These are phyloP conservation scores for Hymenopus coronatus DNA, from an alignment of 2,888 invertebrate genomes.

Conservation along the genomic window DNA sequence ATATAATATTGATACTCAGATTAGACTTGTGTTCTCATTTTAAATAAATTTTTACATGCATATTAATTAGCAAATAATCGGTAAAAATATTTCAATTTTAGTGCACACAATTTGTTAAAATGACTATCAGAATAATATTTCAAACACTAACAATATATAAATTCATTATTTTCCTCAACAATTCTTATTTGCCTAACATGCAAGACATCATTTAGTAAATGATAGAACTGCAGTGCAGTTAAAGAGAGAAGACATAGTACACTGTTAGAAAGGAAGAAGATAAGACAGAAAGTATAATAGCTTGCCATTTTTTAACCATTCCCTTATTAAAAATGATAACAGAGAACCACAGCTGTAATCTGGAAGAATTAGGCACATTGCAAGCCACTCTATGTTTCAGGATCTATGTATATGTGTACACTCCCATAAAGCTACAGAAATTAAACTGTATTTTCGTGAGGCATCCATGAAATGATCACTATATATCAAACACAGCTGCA, in stretches of 20 bases:
- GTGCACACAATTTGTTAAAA: background rate
- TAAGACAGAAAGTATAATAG: background rate
- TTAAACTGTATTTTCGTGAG: background rate
- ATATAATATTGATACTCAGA: too few relatives aligned
- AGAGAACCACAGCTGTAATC: background rate
- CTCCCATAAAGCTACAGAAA: background rate
- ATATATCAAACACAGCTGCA: background rate
- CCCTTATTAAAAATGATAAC: background rate
- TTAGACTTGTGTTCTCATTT: too few relatives aligned
- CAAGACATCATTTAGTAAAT: background rate
- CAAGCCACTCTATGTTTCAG: background rate
- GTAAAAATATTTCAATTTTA: too few relatives aligned
- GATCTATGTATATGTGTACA: background rate
- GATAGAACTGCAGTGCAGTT: background rate
- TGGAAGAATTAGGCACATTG: background rate
- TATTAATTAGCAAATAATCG: too few relatives aligned
- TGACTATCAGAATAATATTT: background rate
- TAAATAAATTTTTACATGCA: too few relatives aligned
- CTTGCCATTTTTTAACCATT: background rate
- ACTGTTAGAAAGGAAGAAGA: background rate
- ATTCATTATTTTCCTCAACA: background rate
- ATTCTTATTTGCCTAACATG: background rate
- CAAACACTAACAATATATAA: background rate
- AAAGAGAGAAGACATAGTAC: background rate
- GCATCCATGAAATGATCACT: background rate